These are phyloP conservation scores for Stenichneumon culpator DNA, from an alignment of 2,888 invertebrate species.

Conservation along the genomic window DNA sequence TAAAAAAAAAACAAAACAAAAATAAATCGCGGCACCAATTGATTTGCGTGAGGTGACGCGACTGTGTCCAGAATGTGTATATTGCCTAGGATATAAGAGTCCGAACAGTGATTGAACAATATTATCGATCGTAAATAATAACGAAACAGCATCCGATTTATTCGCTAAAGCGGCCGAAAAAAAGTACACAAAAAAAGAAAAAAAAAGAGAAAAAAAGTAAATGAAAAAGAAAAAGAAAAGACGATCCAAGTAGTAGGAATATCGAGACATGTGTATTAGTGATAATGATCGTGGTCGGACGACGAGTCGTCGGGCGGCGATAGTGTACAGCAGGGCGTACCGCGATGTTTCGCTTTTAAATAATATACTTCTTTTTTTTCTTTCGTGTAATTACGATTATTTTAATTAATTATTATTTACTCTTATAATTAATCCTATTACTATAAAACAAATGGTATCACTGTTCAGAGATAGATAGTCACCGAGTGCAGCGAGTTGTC, in stretches of 20 bases:
- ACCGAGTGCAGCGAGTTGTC: slow-evolving; percentile 54
- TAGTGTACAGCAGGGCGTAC: slow-evolving; percentile 73
- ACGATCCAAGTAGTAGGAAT: slow-evolving; percentile 53
- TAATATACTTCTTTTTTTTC: slow-evolving; percentile 38
- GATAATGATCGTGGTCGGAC: slow-evolving; percentile 71
- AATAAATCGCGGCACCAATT: slow-evolving; percentile 9
- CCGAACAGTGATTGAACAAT: slow-evolving; percentile 63
- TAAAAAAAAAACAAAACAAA: neutral
- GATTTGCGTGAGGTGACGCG: slow-evolving; percentile 30
- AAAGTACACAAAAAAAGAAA: slow-evolving; percentile 47
- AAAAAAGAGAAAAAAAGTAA: slow-evolving; percentile 52
- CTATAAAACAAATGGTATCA: slow-evolving; percentile 66
- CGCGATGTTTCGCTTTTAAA: slow-evolving; percentile 72
- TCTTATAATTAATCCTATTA: slow-evolving; percentile 70
- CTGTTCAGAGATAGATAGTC: slow-evolving; percentile 70
- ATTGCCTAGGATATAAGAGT: slow-evolving; percentile 59
- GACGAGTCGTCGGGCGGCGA: slow-evolving; percentile 66
- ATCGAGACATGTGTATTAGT: slow-evolving; percentile 73
- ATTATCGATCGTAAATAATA: slow-evolving; percentile 58
- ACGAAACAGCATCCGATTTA: slow-evolving; percentile 44
- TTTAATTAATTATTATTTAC: slow-evolving; percentile 59
- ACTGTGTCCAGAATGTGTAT: slow-evolving; percentile 51
- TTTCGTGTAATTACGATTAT: slow-evolving; percentile 62
- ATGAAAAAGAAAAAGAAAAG: slow-evolving; percentile 45
- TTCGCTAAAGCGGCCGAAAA: slow-evolving; percentile 44